Conservation (phyloP, 2,113 vertebrate species). For the Phainopepla nitens region DNA sequence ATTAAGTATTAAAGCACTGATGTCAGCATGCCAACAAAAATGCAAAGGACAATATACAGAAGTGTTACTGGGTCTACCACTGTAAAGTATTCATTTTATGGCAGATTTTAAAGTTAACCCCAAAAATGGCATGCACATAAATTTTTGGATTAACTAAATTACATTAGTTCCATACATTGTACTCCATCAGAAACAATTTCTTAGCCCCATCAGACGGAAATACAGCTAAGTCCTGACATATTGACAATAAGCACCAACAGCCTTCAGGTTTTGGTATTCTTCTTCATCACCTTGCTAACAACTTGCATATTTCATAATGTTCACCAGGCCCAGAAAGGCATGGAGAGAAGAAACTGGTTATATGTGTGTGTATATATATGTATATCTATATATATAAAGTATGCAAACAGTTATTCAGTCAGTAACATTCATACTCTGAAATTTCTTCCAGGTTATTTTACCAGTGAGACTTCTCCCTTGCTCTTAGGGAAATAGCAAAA, state of each 20-base stretch:
- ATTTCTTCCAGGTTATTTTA: neutral
- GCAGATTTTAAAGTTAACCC: neutral
- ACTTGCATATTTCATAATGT: neutral
- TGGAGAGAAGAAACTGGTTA: neutral
- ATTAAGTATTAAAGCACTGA: constrained; percentile 33
- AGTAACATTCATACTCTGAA: neutral
- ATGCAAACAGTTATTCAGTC: neutral
- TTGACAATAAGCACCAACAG: neutral
- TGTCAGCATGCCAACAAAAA: constrained; percentile 57
- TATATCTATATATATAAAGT: no score
- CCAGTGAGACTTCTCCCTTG: neutral
- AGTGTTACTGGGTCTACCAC: neutral
- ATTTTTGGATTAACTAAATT: neutral
- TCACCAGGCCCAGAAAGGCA: neutral
- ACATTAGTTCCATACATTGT: neutral
- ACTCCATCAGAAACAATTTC: neutral
- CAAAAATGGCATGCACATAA: neutral
- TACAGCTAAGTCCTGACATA: neutral
- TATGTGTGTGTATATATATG: neutral
- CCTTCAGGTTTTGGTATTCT: neutral
- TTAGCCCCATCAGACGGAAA: neutral
- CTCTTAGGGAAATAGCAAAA: neutral
- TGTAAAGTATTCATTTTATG: neutral
- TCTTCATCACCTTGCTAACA: neutral
- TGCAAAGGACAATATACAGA: constrained; percentile 35